phyloP scores from a whole-genome alignment of 2,797 vertebrate genomes.

The Orientallactaga sibirica region DNA sequence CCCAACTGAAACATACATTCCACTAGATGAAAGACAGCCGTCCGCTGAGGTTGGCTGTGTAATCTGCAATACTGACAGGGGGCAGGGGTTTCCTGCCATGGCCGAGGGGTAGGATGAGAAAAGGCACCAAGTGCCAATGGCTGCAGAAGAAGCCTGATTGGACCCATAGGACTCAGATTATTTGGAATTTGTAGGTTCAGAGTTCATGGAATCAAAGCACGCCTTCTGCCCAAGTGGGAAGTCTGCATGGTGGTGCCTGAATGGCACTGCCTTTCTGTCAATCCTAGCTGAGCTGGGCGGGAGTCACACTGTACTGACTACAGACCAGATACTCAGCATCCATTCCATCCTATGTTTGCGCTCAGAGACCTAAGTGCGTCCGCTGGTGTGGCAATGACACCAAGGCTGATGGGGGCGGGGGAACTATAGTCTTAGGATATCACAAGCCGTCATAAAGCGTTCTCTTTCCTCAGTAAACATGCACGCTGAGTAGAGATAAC shows the following conservation, averaged over 20 bases:
- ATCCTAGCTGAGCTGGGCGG: neutral
- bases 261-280: neutral
- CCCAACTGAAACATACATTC: slow-evolving; percentile 73
- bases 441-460: neutral
- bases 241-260: neutral
- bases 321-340: neutral
- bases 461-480: neutral
- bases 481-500: neutral
- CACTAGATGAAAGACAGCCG: slow-evolving; percentile 43
- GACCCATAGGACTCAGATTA: neutral
- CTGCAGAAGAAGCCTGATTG: neutral
- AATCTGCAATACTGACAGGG: neutral
- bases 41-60: neutral
- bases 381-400: neutral
- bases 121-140: neutral
- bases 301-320: neutral
- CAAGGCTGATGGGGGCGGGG: neutral
- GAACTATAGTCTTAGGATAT: neutral
- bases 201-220: neutral
- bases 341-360: neutral
- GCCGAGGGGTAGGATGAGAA: neutral
- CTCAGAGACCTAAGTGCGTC: neutral
- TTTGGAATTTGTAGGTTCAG: neutral
- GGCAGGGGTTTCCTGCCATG: neutral
- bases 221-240: neutral